These are phyloP conservation scores for Heliconius ismenius DNA, from an alignment of 2,888 invertebrate species.

Conservation along the genomic window DNA sequence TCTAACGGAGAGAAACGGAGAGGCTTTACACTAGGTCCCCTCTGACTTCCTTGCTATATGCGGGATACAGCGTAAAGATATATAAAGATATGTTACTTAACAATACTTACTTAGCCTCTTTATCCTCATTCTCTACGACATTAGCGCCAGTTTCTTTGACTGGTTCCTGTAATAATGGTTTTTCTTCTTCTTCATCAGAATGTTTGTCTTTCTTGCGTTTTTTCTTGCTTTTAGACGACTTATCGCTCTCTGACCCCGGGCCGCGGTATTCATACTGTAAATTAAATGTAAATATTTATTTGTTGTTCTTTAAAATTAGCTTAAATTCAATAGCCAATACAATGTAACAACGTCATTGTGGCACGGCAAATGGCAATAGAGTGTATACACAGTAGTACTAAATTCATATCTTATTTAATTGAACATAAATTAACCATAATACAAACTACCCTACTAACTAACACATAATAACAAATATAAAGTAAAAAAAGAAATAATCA, in stretches of 20 bases:
- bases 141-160: constrained; percentile 35
- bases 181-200: constrained; percentile 85
- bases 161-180: constrained; percentile 50
- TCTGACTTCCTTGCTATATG: no score
- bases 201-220: constrained; percentile 92
- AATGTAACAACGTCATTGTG: no score
- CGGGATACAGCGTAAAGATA: background rate
- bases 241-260: constrained; percentile 76
- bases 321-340: no score
- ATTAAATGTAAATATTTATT: background rate
- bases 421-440: no score
- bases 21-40: no score
- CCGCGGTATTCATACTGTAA: constrained; percentile 90
- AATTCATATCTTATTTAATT: no score
- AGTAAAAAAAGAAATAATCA: constrained; percentile 57
- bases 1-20: no score
- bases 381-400: no score
- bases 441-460: no score
- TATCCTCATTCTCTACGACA: constrained; percentile 22
- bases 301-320: no score
- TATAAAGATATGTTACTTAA: background rate
- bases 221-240: constrained; percentile 85
- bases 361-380: no score
- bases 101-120: constrained; percentile 51
- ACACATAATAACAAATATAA: background rate